Conservation (phyloP, 1,140 invertebrate species). For the Drosophila burlai region DNA sequence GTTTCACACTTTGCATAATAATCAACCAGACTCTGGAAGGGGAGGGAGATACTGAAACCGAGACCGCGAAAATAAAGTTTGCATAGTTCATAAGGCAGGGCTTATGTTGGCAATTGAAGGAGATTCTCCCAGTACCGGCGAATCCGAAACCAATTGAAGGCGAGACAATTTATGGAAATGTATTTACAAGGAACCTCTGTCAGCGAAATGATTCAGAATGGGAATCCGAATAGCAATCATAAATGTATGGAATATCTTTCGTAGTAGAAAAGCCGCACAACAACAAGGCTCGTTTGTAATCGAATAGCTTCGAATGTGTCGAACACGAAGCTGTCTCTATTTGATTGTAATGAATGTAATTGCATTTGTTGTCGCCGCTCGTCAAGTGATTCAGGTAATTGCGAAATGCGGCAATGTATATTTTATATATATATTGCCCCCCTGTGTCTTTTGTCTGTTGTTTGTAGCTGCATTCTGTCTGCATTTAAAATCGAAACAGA, state of each 20-base stretch:
- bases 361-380: constrained; percentile 26
- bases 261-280: constrained; percentile 4
- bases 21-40: constrained; percentile 42
- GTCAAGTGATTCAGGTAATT: constrained; percentile 54
- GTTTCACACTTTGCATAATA: constrained; percentile 80
- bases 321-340: constrained; percentile 64
- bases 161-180: constrained; percentile 44
- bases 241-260: constrained; percentile 21
- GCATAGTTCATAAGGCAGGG: constrained; percentile 28
- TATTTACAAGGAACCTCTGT: constrained; percentile 31
- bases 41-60: not conserved
- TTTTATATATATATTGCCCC: constrained; percentile 4
- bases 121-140: not conserved
- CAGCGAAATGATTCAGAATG: constrained; percentile 32
- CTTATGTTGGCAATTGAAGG: constrained; percentile 26
- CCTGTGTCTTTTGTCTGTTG: no score
- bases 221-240: not conserved
- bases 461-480: constrained; percentile 29
- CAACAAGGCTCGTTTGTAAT: constrained; percentile 24
- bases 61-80: constrained; percentile 18
- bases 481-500: constrained; percentile 34
- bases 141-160: constrained; percentile 13
- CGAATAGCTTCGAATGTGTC: constrained; percentile 48
- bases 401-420: constrained; percentile 34
- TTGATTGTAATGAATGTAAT: constrained; percentile 28